These are phyloP conservation scores for Fopius arisanus DNA, from an alignment of 1,140 invertebrate species.

Conservation along the genomic window DNA sequence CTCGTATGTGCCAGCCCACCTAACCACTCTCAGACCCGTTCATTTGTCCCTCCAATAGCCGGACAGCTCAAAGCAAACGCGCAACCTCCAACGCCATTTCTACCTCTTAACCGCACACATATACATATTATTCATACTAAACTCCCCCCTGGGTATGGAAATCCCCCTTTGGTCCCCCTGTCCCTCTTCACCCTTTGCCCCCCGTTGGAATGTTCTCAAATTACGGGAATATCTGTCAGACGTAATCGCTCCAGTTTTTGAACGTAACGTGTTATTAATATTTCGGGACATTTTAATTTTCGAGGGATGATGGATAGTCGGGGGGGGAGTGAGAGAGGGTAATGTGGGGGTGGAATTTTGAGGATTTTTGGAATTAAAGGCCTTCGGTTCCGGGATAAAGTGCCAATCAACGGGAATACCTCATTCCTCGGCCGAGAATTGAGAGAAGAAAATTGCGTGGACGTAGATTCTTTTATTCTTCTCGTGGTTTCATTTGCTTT, in stretches of 20 bases:
- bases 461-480: not conserved
- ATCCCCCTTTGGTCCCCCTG: conserved; percentile 28
- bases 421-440: too few species aligned
- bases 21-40: conserved; percentile 48
- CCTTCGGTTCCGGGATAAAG: too few species aligned
- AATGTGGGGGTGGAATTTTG: too few species aligned
- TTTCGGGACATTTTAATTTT: conserved; percentile 26
- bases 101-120: conserved; percentile 20
- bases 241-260: conserved; percentile 42
- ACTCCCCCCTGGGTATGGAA: conserved; percentile 32
- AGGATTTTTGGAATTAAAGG: too few species aligned
- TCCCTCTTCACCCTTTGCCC: conserved; percentile 28
- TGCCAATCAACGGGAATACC: too few species aligned
- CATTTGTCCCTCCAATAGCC: conserved; percentile 54
- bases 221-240: conserved; percentile 31
- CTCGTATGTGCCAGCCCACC: conserved; percentile 31
- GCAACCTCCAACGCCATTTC: conserved; percentile 47
- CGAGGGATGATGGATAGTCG: not conserved
- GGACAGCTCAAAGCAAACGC: conserved; percentile 53
- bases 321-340: too few species aligned
- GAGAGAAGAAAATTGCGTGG: too few species aligned
- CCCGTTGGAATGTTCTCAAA: conserved; percentile 29
- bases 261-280: conserved; percentile 42
- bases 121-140: conserved; percentile 28
- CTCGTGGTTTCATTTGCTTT: too few species aligned